These are phyloP conservation scores for Tuta absoluta DNA, from an alignment of 2,888 invertebrate genomes.

Conservation along the genomic window DNA sequence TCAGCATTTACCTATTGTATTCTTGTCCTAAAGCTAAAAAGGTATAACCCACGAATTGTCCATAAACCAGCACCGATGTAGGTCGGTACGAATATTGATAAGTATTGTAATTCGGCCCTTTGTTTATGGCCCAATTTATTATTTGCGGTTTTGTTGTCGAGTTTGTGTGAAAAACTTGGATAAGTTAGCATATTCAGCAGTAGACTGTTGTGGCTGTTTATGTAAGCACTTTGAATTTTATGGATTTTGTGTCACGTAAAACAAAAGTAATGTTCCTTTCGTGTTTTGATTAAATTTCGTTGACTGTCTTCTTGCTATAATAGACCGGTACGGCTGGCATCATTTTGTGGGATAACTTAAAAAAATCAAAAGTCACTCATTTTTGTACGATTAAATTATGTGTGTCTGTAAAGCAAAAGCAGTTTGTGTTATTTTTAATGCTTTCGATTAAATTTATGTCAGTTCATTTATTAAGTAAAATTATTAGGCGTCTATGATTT, in stretches of 20 bases:
- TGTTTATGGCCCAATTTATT: constrained; percentile 22
- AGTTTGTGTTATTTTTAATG: too few species aligned
- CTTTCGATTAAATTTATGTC: too few species aligned
- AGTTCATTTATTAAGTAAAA: too few species aligned
- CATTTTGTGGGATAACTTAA: too few species aligned
- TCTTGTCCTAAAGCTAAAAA: constrained; percentile 16
- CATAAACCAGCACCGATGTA: constrained; percentile 22
- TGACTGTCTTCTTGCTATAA: too few species aligned
- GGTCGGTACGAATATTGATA: constrained; percentile 19
- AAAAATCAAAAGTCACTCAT: too few species aligned
- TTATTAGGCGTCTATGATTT: too few species aligned
- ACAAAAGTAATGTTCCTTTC: not conserved
- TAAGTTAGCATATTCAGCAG: not conserved
- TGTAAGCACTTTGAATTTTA: not conserved
- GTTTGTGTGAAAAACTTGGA: constrained; percentile 7
- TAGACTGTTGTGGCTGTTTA: too few species aligned
- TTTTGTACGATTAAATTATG: too few species aligned
- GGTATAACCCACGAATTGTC: constrained; percentile 23
- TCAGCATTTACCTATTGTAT: not conserved
- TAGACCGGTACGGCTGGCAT: too few species aligned
- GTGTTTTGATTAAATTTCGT: too few species aligned
- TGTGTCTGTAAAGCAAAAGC: too few species aligned
- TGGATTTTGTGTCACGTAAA: not conserved
- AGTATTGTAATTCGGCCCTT: constrained; percentile 25
- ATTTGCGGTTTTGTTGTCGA: not conserved